Evolutionary conservation across 53 echinoderm and acorn worm species (phyloP), one percentile per base, ranked within the genome.

Genomic region (Henricia sp.): DNA sequence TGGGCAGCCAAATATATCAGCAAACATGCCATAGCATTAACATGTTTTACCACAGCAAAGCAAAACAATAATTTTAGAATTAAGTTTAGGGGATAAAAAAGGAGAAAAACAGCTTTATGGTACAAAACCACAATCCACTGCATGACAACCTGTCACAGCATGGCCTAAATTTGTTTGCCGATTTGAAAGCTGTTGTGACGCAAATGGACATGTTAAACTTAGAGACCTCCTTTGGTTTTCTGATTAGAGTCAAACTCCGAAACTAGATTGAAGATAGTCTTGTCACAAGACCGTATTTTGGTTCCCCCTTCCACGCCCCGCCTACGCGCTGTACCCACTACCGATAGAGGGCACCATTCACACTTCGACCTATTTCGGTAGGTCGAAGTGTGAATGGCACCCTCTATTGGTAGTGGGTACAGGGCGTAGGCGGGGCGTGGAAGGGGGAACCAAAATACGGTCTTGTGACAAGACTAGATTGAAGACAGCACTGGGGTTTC

Each of bases 151-250:
- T 78, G 62, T 44, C 78, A 78, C 78, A 78, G 78, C 64, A 48
- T 19, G 78, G 33, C 62, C 32, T 46, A 78, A 62, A 63, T 44
- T 62, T 78, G 78, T 78, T 78, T 78, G 63, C 63, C 44, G 52
- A 72, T 36, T 72, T 72, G 52, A 6, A 30, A 33, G 30, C 64
- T 62, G 33, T 63, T 44, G 24, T 78, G 78, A 78, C 78, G 78
- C 64, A 78, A 78, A 78, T 12, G 78, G 64, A 34, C 62, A 35
- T 53, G 34, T 51, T n/a, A 72, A 46, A 43, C 23, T 62, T 14
- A 48, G 10, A 29, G 63, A 26, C 13, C 8, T 62, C 78, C 78
- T 19, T 30, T 1, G 32, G 64, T 8, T 78, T 78, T 78, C 63
- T 33, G 3, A 78, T 78, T 64, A 63, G 48, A 62, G 63, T 78